Evolutionary conservation across 1,140 invertebrate genomes (phyloP), one percentile per base, ranked within the genome.

Genomic region (Eufriesea mexicana): DNA sequence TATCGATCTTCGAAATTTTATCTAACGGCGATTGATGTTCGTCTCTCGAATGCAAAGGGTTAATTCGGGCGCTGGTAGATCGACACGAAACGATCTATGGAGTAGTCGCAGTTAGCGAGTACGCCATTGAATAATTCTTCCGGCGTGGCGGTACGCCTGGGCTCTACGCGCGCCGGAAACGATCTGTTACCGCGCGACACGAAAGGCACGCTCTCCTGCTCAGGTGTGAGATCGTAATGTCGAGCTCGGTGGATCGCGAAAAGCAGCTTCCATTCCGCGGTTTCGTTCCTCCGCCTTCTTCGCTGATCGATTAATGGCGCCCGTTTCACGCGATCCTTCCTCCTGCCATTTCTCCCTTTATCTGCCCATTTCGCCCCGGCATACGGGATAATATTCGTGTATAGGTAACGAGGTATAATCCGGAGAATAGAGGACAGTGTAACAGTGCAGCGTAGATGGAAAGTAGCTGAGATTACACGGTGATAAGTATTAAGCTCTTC

Each of bases 131-230:
- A 88, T 90, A 87, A 88, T 90, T 89, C 86, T 88, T 89, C 86
- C 87, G 87, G 70, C 66, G 70, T 81, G 75, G 67, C 81, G 71
- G 70, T 85, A 80, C 85, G 82, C 74, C 64, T 75, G 64, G 68
- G 78, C 71, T 57, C 25, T 45, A 57, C 86, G 57, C 49, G 64
- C 71, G 82, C 84, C 91, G 92, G 92, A 92, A 92, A 84, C 86
- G 90, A 92, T 92, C 89, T 91, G 91, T 92, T 91, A 91, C 89
- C 81, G 86, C 81, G 85, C 86, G 87, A 91, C 86, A 89, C 85
- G 86, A 88, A 89, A 87, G 79, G 78, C 86, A 90, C 88, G 88
- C 87, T 89, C 86, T 84, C 86, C 81, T 84, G 86, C 84, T 91
- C 89, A 90, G 90, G 89, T 91, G 89, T 84, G 86, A 90, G 87